phyloP scores from a whole-genome alignment of 2,113 vertebrate genomes.

The Thomomys bottae region DNA sequence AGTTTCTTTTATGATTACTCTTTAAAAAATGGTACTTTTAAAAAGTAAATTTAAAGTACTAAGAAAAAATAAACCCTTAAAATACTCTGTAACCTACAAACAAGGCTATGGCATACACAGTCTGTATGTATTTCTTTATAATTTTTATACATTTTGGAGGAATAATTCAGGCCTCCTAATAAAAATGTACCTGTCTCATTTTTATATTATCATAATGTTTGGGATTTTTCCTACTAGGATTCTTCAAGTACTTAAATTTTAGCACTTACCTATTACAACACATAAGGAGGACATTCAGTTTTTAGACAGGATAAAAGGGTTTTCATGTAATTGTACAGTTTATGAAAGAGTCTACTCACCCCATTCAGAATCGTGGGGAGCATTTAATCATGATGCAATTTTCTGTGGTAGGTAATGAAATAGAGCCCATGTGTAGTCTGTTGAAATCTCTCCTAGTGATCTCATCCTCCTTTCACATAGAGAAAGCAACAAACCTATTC shows the following conservation, averaged over 20 bases:
- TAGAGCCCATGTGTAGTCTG: background rate
- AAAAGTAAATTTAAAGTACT: background rate
- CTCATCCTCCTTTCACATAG: background rate
- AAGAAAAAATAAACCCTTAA: background rate
- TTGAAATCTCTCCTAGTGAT: background rate
- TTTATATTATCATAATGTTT: background rate
- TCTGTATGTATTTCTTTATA: background rate
- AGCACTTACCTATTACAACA: background rate
- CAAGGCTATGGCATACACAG: background rate
- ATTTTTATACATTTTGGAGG: background rate
- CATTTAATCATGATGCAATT: background rate
- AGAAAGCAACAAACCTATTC: background rate
- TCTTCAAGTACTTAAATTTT: slow-evolving; percentile 5
- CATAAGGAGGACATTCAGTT: background rate
- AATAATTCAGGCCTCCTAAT: slow-evolving; percentile 7
- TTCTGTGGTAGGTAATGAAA: background rate
- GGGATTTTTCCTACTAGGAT: background rate
- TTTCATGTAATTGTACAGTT: background rate
- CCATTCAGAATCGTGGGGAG: background rate
- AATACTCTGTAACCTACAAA: background rate
- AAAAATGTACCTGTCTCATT: background rate
- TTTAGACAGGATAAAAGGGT: background rate
- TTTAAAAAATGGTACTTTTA: slow-evolving; percentile 9
- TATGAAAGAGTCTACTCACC: background rate
- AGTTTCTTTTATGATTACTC: background rate